Base-by-base conservation (phyloP, 1,140 invertebrate genomes). In the Odontomachus brunneus region DNA sequence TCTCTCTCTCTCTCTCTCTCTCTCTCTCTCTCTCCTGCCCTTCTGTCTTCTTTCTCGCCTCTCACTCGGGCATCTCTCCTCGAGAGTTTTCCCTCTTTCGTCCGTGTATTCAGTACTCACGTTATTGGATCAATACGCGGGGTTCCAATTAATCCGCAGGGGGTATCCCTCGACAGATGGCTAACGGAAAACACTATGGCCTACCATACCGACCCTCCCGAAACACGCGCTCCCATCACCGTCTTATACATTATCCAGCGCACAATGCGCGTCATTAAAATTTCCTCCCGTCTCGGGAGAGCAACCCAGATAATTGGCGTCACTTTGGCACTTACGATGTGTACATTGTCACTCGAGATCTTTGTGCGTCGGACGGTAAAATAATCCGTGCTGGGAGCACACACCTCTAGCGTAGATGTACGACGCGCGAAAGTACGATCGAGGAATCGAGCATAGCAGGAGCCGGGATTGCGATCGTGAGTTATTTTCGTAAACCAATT, bases 51-150 rank as follows among this genome's bases (percentile, higher is more conserved):
- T 19, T 60, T 59, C 65, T 51, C 33, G 72, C 60, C 63, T 85
- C 82, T 84, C 84, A 75, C 72, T 82, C 55, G 38, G 53, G 63
- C 59, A 53, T 59, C 55, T 38, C 75, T 83, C 72, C 82, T 53
- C 66, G 3, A 19, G 59, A 75, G 63, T 86, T 75, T 80, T 75
- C 76, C 65, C 62, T 84, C 66, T 76, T 60, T 76, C 49, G 66
- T 75, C 80, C 76, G 62, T 88, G 84, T 88, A 88, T 88, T 80
- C 67, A 69, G 89, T 75, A 73, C 81, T 85, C 75, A 85, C 69
- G 88, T 91, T 92, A 91, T 91, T 87, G 87, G 91, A 92, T 92
- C 91, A 90, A 92, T 92, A 92, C 91, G 75, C 84, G 83, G 84
- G 85, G 82, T 88, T 91, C 90, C 91, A 91, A 91, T 92, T 91